phyloP scores from a whole-genome alignment of 1,140 invertebrate species.

The Oncopeltus fasciatus region DNA sequence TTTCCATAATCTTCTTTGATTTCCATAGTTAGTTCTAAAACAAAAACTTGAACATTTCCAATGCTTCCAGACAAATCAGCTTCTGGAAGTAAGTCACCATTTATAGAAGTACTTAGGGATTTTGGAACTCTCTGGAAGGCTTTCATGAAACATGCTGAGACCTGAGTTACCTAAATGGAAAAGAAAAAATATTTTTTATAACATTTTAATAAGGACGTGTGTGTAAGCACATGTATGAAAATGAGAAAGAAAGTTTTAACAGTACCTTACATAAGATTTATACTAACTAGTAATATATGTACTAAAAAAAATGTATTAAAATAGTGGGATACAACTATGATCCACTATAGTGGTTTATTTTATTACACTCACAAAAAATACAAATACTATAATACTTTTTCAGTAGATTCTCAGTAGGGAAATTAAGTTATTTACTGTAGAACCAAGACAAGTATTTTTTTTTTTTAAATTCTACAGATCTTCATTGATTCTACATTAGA shows the following conservation, averaged over 20 bases:
- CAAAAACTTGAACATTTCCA: conserved; percentile 39
- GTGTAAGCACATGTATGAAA: not conserved
- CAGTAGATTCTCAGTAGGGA: too few species aligned
- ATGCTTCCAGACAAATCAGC: conserved; percentile 23
- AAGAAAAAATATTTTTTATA: conserved; percentile 12
- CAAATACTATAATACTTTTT: too few species aligned
- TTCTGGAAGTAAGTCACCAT: conserved; percentile 26
- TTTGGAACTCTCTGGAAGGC: conserved; percentile 71
- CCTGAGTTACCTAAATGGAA: conserved; percentile 42
- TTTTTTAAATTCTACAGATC: too few species aligned
- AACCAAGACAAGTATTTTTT: too few species aligned
- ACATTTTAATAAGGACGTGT: not conserved
- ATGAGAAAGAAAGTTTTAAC: not conserved
- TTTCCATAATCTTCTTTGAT: conserved; percentile 78
- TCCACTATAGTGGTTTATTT: too few species aligned
- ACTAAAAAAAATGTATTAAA: too few species aligned
- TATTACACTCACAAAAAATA: too few species aligned
- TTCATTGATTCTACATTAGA: too few species aligned
- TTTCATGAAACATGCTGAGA: conserved; percentile 74
- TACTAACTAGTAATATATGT: not conserved
- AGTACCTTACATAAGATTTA: not conserved
- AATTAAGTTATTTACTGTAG: too few species aligned
- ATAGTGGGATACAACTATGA: too few species aligned
- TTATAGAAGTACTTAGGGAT: conserved; percentile 51
- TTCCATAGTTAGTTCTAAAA: conserved; percentile 80